Evolutionary conservation across 2,888 invertebrate genomes (phyloP).

Genomic region (Spilarctia lutea): DNA sequence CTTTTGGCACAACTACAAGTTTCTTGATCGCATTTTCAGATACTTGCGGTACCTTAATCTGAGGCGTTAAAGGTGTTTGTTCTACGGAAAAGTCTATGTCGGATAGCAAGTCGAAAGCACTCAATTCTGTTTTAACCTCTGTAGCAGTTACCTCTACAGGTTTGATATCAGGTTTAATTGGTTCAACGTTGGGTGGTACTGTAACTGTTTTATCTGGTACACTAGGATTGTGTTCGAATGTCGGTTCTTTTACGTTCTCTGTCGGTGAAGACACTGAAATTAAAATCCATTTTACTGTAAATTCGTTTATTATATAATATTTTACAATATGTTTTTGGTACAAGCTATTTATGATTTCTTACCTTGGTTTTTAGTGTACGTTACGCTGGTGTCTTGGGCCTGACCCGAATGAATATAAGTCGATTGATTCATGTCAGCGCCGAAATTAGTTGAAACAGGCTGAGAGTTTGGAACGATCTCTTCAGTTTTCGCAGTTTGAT

Average conservation of each 20-base stretch:
- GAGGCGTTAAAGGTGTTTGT: slow-evolving; percentile 88
- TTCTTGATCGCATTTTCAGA: slow-evolving; percentile 79
- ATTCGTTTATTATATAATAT: slow-evolving; percentile 62
- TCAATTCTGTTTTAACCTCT: slow-evolving; percentile 64
- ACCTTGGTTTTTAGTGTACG: slow-evolving; percentile 76
- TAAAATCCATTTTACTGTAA: slow-evolving; percentile 61
- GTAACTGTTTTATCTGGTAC: slow-evolving; percentile 30
- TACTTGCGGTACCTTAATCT: slow-evolving; percentile 84
- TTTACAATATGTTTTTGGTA: slow-evolving; percentile 49
- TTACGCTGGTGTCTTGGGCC: slow-evolving; percentile 66
- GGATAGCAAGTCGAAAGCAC: slow-evolving; percentile 90
- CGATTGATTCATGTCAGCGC: slow-evolving; percentile 72
- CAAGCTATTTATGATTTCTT: slow-evolving; percentile 58
- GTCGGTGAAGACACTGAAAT: slow-evolving; percentile 77
- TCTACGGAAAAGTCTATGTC: slow-evolving; percentile 91
- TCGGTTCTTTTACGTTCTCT: slow-evolving; percentile 63
- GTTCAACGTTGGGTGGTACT: slow-evolving; percentile 24
- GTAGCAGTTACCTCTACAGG: slow-evolving; percentile 46
- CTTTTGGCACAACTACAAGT: slow-evolving; percentile 64
- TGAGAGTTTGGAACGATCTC: slow-evolving; percentile 49
- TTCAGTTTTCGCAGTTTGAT: slow-evolving; percentile 61
- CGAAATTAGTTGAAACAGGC: slow-evolving; percentile 68
- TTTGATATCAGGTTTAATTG: slow-evolving; percentile 38
- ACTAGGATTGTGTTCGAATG: slow-evolving; percentile 49
- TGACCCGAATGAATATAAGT: slow-evolving; percentile 77